These are phyloP conservation scores for Tuberolachnus salignus DNA, from an alignment of 2,888 invertebrate genomes.

Conservation along the genomic window DNA sequence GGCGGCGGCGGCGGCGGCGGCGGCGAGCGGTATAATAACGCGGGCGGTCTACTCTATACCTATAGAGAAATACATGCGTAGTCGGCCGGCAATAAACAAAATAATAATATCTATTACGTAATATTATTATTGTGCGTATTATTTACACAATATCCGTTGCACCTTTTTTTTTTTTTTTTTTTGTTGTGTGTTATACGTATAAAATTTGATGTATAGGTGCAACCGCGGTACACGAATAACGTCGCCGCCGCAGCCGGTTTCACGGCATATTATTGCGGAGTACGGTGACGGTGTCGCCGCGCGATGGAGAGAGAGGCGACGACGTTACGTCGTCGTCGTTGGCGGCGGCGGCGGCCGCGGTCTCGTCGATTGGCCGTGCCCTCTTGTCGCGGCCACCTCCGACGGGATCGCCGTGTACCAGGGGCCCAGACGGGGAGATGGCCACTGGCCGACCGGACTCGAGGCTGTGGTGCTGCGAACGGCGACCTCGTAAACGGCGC, in stretches of 20 bases:
- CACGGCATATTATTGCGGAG: no score
- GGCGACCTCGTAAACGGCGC: no score
- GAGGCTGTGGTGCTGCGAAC: no score
- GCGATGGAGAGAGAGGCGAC: neutral
- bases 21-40: no score
- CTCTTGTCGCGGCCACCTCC: conserved; percentile 51
- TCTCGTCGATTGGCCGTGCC: neutral
- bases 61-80: neutral
- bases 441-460: neutral
- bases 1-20: no score
- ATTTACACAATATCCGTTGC: neutral
- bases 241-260: no score
- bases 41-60: no score
- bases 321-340: neutral
- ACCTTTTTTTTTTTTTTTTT: no score
- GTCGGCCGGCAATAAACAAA: neutral
- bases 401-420: conserved; percentile 53
- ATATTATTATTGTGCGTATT: neutral
- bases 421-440: conserved; percentile 27
- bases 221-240: no score
- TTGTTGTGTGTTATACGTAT: no score
- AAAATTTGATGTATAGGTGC: no score
- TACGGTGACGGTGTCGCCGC: neutral
- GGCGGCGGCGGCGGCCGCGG: neutral
- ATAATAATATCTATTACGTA: neutral